Percentiles rank a stretch among this genome's conserved stretches.
Evolutionary conservation across 1,140 invertebrate genomes (phyloP).

Genomic region (Diabrotica virgifera): DNA sequence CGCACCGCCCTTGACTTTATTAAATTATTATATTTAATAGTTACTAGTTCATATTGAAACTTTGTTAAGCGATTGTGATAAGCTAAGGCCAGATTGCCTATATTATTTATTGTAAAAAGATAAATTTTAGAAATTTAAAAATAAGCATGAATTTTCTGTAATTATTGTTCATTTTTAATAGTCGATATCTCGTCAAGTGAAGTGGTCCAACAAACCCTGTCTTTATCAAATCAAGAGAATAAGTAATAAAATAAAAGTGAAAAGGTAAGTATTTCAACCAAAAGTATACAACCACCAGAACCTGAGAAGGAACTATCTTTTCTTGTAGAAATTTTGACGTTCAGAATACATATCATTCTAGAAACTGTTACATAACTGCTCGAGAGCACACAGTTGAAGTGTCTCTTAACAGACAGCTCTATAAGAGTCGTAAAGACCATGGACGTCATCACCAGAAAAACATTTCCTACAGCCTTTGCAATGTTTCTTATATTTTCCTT

Average conservation of each 20-base stretch:
- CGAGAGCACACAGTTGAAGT: no score
- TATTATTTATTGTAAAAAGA: slow-evolving; percentile 1
- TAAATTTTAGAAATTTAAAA: slow-evolving; percentile 1
- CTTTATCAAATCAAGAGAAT: no score
- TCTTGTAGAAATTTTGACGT: no score
- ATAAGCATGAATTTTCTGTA: slow-evolving; percentile 1
- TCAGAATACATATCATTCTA: no score
- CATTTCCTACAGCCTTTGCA: slow-evolving; percentile 87
- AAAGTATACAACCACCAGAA: no score
- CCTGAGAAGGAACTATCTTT: no score
- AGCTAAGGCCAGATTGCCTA: not conserved
- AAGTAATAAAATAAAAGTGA: no score
- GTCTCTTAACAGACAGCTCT: no score
- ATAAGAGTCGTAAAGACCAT: slow-evolving; percentile 91
- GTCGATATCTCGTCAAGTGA: not conserved
- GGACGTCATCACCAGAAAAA: slow-evolving; percentile 88
- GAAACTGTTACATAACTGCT: no score
- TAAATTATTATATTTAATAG: slow-evolving; percentile 4
- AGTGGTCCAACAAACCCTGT: not conserved
- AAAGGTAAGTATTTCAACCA: no score
- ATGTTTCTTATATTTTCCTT: slow-evolving; percentile 93
- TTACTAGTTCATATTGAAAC: slow-evolving; percentile 6
- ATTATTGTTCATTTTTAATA: not conserved
- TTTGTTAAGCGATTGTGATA: not conserved
- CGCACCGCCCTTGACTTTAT: slow-evolving; percentile 12